Conservation (phyloP, 1,140 invertebrate species). For the Aphis gossypii region DNA sequence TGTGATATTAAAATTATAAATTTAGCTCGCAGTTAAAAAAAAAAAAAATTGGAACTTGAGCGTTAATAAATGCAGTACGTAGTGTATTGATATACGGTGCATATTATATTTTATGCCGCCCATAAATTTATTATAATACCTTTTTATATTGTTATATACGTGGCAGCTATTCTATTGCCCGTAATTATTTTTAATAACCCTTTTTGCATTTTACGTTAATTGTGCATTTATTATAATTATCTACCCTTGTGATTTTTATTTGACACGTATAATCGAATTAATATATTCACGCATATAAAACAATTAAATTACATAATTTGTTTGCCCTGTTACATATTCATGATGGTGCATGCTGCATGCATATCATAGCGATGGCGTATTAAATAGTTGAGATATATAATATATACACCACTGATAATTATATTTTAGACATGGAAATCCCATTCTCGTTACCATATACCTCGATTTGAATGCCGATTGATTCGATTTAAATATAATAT, state of each 20-base stretch:
- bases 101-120: neutral
- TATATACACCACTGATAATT: constrained; percentile 1
- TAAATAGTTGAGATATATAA: constrained; percentile 13
- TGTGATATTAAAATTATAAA: neutral
- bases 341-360: neutral
- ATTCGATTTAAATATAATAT: constrained; percentile 4
- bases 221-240: constrained; percentile 19
- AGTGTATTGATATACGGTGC: neutral
- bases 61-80: neutral
- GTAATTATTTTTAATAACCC: constrained; percentile 26
- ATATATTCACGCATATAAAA: constrained; percentile 21
- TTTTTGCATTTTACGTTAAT: constrained; percentile 23
- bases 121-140: neutral
- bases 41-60: neutral
- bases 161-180: neutral
- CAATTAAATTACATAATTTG: constrained; percentile 26
- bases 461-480: neutral
- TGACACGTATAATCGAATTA: constrained; percentile 30
- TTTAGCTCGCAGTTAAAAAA: no score
- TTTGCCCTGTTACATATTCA: neutral
- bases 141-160: neutral
- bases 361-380: neutral
- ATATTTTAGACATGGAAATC: neutral
- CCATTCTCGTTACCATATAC: neutral
- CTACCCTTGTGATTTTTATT: constrained; percentile 13